Conservation (phyloP, 2,888 invertebrate genomes). For the Nineta flava region DNA sequence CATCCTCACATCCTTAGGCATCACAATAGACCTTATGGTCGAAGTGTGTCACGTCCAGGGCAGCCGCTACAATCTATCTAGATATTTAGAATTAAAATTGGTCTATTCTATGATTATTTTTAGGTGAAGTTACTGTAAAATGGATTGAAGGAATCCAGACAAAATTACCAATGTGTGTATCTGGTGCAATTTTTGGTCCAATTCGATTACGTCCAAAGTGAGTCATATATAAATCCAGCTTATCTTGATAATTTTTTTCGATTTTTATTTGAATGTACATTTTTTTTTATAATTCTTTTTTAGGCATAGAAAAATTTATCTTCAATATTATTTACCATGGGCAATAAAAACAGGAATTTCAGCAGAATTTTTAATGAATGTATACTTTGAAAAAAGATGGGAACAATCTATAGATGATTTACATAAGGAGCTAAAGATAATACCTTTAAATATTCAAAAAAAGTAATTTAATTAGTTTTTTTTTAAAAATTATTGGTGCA, state of each 20-base stretch:
- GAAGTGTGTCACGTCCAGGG: no score
- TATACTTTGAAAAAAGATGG: conserved; percentile 91
- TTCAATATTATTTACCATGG: conserved; percentile 70
- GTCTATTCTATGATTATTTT: no score
- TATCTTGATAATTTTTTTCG: conserved; percentile 8
- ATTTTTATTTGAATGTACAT: conserved; percentile 2
- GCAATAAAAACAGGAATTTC: conserved; percentile 60
- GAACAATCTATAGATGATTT: conserved; percentile 70
- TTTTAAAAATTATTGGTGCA: no score
- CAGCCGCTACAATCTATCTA: no score
- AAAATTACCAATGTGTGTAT: conserved; percentile 87
- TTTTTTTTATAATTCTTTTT: conserved; percentile 15
- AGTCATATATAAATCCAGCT: conserved; percentile 11
- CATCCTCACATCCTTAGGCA: no score
- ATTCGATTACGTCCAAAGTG: conserved; percentile 69
- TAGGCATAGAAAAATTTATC: conserved; percentile 62
- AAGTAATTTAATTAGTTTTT: background rate
- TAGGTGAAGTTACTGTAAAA: conserved; percentile 79
- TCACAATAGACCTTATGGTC: no score
- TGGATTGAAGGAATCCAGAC: conserved; percentile 97
- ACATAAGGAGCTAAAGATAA: conserved; percentile 64
- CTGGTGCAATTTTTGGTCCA: conserved; percentile 87
- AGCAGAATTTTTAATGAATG: conserved; percentile 65
- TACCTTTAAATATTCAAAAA: conserved; percentile 26
- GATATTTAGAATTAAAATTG: background rate